Evolutionary conservation across 1,140 invertebrate genomes (phyloP), one percentile per base, ranked within the genome.

Genomic region (Brachionus manjavacas): DNA sequence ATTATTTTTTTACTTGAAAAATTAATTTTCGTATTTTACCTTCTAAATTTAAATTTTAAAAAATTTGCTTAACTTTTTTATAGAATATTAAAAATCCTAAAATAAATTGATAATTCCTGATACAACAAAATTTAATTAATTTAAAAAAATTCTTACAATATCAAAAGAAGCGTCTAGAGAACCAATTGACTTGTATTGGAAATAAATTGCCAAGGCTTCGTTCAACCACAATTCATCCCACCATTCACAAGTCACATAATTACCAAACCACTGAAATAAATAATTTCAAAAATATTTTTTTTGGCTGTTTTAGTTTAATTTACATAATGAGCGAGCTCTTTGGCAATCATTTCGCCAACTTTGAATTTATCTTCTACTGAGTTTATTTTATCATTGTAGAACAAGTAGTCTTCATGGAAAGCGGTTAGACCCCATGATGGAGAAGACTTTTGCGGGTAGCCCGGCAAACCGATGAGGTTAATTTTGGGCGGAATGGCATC

Each of bases 401-500:
- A 90, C 80, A 98, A 90, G 76, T 93, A 92, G 0, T 93, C 93
- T 91, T 97, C 95, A 80, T 95, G 92, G 86, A 93, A 95, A 0
- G 93, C 94, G 4, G 94, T 92, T 0, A 97, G 88, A 2, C 95
- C 96, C 96, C 95, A 97, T 90, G 97, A 95, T 89, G 97, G 96
- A 93, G 97, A 98, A 0, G 95, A 96, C 6, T 95, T 96, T 2
- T 95, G 95, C 0, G 94, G 93, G 91, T 97, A 98, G 90, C 98
- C 95, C 4, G 96, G 96, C 85, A 97, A 95, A 12, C 94, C 95
- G 84, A 94, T 94, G 92, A 97, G 92, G 90, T 97, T 95, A 25
- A 83, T 83, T 60, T 83, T 72, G 11, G 31, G 23, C 4, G 81
- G 60, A 3, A 83, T 9, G n/a, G 81, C 60, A 7, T 70, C 81